Conservation (phyloP, 2,797 vertebrate genomes). For the Sebastes steindachneri region DNA sequence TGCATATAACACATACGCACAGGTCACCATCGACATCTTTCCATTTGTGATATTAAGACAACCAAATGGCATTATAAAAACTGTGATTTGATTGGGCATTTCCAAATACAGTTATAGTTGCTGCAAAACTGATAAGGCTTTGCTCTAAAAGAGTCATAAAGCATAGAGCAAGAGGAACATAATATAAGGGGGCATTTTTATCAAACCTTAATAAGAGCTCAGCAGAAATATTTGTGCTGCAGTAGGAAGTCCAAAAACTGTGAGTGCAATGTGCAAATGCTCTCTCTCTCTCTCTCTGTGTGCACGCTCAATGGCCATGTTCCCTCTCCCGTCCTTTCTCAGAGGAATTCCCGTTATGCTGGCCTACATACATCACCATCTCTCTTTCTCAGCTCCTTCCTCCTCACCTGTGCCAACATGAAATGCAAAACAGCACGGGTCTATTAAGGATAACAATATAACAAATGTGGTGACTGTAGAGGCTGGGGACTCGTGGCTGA, state of each 20-base stretch:
- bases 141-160: neutral
- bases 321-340: constrained; percentile 6
- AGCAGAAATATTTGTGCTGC: constrained; percentile 27
- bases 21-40: neutral
- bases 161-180: neutral
- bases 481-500: constrained; percentile 13
- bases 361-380: constrained; percentile 54
- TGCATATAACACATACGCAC: neutral
- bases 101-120: neutral
- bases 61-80: neutral
- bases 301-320: neutral
- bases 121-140: neutral
- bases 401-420: constrained; percentile 35
- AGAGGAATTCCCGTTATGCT: constrained; percentile 31
- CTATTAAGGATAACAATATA: constrained; percentile 43
- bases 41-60: neutral
- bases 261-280: neutral
- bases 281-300: neutral
- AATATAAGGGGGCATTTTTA: constrained; percentile 6
- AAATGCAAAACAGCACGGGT: constrained; percentile 24
- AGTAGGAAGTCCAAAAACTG: neutral
- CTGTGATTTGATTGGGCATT: neutral
- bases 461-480: constrained; percentile 34
- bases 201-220: constrained; percentile 16
- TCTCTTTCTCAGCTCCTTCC: constrained; percentile 35